These are phyloP conservation scores for Boloria selene DNA, from an alignment of 2,888 invertebrate species.

Conservation along the genomic window DNA sequence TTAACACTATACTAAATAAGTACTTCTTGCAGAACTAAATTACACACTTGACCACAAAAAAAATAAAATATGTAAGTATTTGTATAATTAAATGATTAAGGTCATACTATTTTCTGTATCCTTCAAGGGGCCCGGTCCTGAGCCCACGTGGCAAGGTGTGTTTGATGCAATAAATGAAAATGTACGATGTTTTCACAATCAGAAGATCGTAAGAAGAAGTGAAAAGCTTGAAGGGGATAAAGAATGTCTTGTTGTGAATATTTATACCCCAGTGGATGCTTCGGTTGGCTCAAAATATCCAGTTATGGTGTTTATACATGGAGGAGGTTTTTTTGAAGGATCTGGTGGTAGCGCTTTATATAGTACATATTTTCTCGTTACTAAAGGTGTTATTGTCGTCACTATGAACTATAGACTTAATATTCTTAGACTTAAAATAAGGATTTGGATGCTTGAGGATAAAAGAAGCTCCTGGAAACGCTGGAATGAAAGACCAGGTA, in stretches of 20 bases:
- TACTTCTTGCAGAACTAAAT: constrained; percentile 59
- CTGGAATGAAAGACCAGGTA: constrained; percentile 66
- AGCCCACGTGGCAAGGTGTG: constrained; percentile 59
- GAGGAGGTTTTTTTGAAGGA: constrained; percentile 67
- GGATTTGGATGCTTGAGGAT: constrained; percentile 64
- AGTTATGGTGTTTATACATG: constrained; percentile 72
- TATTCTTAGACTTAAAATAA: constrained; percentile 65
- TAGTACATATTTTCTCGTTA: constrained; percentile 62
- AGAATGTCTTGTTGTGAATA: constrained; percentile 63
- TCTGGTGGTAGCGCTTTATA: constrained; percentile 55
- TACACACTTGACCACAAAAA: constrained; percentile 48
- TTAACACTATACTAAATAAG: constrained; percentile 50
- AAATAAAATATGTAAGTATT: constrained; percentile 24
- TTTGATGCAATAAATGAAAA: constrained; percentile 64
- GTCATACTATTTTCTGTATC: constrained; percentile 25
- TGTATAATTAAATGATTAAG: no score
- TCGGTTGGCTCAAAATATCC: constrained; percentile 49
- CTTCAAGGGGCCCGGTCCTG: constrained; percentile 63
- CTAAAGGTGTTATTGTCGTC: constrained; percentile 64
- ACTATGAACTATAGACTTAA: constrained; percentile 68
- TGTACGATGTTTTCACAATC: constrained; percentile 56
- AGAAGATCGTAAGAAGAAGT: constrained; percentile 48
- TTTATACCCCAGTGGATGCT: constrained; percentile 57
- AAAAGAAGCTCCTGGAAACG: constrained; percentile 69
- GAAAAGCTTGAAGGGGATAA: constrained; percentile 50